Conservation (phyloP, 2,797 vertebrate species). For the Alauda arvensis region DNA sequence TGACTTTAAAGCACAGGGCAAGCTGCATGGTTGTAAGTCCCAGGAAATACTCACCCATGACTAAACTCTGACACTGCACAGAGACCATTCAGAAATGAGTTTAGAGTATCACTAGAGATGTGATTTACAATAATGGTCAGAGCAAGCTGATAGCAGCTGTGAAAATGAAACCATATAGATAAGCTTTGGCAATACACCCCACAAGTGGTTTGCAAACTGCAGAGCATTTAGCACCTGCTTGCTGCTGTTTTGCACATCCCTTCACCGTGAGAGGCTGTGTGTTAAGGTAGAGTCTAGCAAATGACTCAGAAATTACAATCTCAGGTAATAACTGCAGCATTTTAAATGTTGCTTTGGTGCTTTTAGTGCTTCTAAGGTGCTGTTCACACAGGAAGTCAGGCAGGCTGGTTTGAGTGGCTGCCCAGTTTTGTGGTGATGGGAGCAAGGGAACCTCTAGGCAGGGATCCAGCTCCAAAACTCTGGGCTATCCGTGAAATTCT, state of each 20-base stretch:
- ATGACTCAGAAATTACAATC: not conserved
- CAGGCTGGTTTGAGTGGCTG: not conserved
- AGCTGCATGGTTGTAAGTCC: not conserved
- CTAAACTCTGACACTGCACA: not conserved
- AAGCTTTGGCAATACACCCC: not conserved
- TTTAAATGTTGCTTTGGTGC: not conserved
- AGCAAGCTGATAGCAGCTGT: not conserved
- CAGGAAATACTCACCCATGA: not conserved
- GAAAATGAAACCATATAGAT: not conserved
- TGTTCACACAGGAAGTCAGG: not conserved
- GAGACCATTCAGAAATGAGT: not conserved
- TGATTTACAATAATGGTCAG: not conserved
- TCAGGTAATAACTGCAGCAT: not conserved
- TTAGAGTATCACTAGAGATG: not conserved
- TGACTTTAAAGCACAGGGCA: not conserved
- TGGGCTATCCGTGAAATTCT: not conserved
- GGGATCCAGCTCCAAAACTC: not conserved
- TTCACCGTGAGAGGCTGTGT: not conserved
- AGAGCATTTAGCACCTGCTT: not conserved
- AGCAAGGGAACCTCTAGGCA: not conserved
- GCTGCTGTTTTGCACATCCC: not conserved
- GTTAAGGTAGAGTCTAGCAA: not conserved
- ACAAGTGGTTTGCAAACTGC: not conserved
- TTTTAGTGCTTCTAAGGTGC: not conserved
- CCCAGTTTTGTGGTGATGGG: not conserved